phyloP scores from a whole-genome alignment of 2,888 invertebrate genomes.

The Papilio demoleus region DNA sequence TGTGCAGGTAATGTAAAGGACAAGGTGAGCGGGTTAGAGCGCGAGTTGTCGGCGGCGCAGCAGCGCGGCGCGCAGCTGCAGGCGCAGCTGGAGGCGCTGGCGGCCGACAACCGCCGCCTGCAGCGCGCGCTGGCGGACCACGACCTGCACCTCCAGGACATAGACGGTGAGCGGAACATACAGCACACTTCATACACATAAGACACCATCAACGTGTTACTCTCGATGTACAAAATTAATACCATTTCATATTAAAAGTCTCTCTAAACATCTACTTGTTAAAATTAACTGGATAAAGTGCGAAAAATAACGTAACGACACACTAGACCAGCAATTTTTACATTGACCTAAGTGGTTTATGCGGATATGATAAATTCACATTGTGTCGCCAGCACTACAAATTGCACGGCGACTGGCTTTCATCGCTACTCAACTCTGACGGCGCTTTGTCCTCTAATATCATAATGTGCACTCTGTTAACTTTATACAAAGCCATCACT shows the following conservation, averaged over 20 bases:
- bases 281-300: too few species aligned
- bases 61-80: slow-evolving; percentile 73
- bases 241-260: too few species aligned
- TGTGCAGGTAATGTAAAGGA: slow-evolving; percentile 72
- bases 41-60: slow-evolving; percentile 70
- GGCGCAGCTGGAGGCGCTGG: slow-evolving; percentile 71
- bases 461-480: slow-evolving; percentile 26
- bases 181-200: neutral
- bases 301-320: neutral
- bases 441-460: slow-evolving; percentile 28
- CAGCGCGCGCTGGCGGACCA: slow-evolving; percentile 74
- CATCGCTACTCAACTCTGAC: slow-evolving; percentile 11
- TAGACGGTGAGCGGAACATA: slow-evolving; percentile 63
- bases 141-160: slow-evolving; percentile 72
- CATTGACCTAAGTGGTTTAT: slow-evolving; percentile 6
- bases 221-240: too few species aligned
- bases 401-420: slow-evolving; percentile 27
- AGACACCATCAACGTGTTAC: neutral
- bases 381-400: slow-evolving; percentile 12
- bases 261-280: too few species aligned
- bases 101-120: slow-evolving; percentile 87
- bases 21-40: slow-evolving; percentile 70
- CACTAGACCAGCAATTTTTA: neutral
- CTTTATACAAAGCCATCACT: neutral
- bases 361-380: slow-evolving; percentile 14